Evolutionary conservation across 37 sponge, comb jelly and placozoan species (phyloP).

Genomic region (Theonella swinhoei): DNA sequence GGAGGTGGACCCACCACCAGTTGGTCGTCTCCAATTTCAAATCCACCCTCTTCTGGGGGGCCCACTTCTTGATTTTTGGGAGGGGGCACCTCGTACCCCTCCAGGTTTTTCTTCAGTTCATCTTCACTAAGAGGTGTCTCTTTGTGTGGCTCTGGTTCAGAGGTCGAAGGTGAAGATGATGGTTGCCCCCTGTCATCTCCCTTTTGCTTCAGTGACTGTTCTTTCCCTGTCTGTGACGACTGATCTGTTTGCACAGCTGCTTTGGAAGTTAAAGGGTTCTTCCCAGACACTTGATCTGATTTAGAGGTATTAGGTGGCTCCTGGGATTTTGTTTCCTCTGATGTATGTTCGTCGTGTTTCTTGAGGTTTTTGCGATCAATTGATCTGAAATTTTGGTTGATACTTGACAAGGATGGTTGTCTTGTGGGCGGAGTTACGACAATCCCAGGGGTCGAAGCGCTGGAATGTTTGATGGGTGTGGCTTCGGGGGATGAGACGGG

Average conservation of each 20-base stretch:
- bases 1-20: slow-evolving; percentile 2
- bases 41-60: slow-evolving; percentile 19
- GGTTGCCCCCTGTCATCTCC: background rate
- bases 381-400: background rate
- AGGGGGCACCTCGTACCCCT: background rate
- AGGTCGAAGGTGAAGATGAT: too few relatives aligned
- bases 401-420: background rate
- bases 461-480: background rate
- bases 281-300: too few relatives aligned
- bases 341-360: background rate
- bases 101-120: background rate
- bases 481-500: background rate
- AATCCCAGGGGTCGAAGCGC: background rate
- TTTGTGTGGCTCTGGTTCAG: too few relatives aligned
- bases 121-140: background rate
- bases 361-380: background rate
- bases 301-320: background rate
- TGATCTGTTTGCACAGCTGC: background rate
- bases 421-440: background rate
- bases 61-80: background rate
- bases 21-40: slow-evolving; percentile 32
- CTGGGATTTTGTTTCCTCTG: background rate
- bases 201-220: background rate
- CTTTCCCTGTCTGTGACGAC: background rate
- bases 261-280: too few relatives aligned